Evolutionary conservation across 2,888 invertebrate genomes (phyloP), one percentile per base, ranked within the genome.

Genomic region (Panopea generosa): DNA sequence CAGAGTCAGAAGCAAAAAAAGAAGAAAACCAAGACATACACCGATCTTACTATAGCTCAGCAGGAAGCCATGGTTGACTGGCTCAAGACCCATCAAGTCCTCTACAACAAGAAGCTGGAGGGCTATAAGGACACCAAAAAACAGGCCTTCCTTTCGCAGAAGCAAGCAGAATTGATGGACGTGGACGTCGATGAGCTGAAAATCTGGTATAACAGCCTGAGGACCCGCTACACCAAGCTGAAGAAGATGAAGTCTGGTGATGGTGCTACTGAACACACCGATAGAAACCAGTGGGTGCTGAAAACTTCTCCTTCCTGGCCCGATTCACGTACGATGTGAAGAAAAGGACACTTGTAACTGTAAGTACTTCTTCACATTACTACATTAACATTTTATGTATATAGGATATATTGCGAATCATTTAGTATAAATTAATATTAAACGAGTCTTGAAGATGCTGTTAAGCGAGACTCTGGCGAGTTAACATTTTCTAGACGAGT

Each of bases 251-350:
- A 66, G 61, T 73, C 73, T 67, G 73, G 66, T 40, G 67, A 66
- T 67, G 66, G 73, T 60, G 69, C 66, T 45, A 60, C 73, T 60
- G 66, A 73, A 45, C 53, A 60, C 47, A 33, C 45, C 38, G 67
- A 73, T 22, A 71, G 63, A 65, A 57, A 65, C 40, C 71, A 65
- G 49, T 60, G 73, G 73, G 67, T 73, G 60, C 60, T 67, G 45
- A 59, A 66, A 73, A 67, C 59, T 73, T 73, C 57, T 72, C 65
- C 43, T n/a, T n/a, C n/a, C n/a, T n/a, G n/a, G n/a, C n/a, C n/a
- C n/a, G n/a, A n/a, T n/a, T n/a, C n/a, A n/a, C n/a, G 45, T 69
- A 69, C 27, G 69, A 61, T 43, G 69, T 69, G 45, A 71, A 71
- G 65, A 71, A 50, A 49, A 71, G 65, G 65, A 56, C 65, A 47